These are phyloP conservation scores for Zaprionus obscuricornis DNA, from an alignment of 2,888 invertebrate genomes.

Conservation along the genomic window DNA sequence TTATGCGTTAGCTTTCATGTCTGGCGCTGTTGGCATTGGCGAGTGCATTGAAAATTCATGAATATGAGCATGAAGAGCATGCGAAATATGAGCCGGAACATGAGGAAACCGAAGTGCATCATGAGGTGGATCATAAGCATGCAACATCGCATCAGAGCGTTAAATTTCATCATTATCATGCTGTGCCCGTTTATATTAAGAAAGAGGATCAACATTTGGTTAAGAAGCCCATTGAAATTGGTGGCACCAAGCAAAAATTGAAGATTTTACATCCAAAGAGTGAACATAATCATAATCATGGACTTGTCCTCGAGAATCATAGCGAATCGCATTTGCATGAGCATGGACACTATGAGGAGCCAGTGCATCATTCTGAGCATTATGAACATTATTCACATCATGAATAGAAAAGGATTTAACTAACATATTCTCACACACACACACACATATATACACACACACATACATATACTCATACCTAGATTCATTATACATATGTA, in stretches of 20 bases:
- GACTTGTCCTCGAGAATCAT: constrained; percentile 86
- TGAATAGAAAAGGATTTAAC: constrained; percentile 38
- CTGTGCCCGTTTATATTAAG: constrained; percentile 88
- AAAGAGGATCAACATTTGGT: constrained; percentile 87
- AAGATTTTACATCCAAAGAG: constrained; percentile 87
- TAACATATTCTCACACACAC: not conserved
- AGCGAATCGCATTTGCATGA: constrained; percentile 81
- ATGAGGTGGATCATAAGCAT: constrained; percentile 87
- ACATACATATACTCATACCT: too few relatives aligned
- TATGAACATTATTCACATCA: constrained; percentile 80
- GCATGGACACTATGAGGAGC: constrained; percentile 80
- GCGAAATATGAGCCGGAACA: constrained; percentile 74
- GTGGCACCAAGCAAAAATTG: constrained; percentile 86
- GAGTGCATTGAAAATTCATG: constrained; percentile 77
- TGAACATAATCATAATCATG: constrained; percentile 85
- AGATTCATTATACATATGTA: too few relatives aligned
- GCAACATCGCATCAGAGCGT: constrained; percentile 89
- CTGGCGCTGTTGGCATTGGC: constrained; percentile 48
- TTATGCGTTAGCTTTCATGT: constrained; percentile 73
- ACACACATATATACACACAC: not conserved
- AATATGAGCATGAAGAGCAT: constrained; percentile 71
- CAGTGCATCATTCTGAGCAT: constrained; percentile 78
- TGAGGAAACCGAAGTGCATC: constrained; percentile 85
- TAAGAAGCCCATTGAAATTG: constrained; percentile 87
- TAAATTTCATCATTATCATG: constrained; percentile 88